phyloP scores from a whole-genome alignment of 2,797 vertebrate genomes.

The Chiroxiphia lanceolata region DNA sequence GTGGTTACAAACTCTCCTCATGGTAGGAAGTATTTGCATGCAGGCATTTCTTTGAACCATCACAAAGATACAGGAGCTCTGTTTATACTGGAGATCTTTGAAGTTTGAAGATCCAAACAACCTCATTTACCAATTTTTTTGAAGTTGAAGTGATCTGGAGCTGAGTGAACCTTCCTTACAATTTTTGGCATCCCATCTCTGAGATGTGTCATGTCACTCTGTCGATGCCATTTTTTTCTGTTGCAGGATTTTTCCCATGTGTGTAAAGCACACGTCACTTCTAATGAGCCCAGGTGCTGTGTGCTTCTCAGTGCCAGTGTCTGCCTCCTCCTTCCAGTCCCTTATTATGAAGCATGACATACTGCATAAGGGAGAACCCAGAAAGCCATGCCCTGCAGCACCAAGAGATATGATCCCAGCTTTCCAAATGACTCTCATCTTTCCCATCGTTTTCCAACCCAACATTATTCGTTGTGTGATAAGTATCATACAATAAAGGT shows the following conservation, averaged over 20 bases:
- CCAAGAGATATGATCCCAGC: neutral
- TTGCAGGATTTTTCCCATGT: neutral
- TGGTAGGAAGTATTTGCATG: neutral
- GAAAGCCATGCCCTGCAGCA: conserved; percentile 1
- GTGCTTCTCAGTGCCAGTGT: neutral
- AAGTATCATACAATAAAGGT: neutral
- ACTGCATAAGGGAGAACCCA: neutral
- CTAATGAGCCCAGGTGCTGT: neutral
- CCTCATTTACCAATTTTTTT: neutral
- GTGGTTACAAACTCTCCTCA: neutral
- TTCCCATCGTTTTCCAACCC: neutral
- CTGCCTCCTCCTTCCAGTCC: neutral
- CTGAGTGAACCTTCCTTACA: neutral
- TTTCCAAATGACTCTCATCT: neutral
- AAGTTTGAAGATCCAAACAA: neutral
- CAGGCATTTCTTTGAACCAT: neutral
- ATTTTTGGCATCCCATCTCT: neutral
- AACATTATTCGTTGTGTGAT: neutral
- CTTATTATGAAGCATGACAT: neutral
- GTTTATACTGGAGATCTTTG: neutral
- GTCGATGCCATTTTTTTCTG: fast-evolving
- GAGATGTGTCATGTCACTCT: neutral
- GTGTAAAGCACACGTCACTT: neutral
- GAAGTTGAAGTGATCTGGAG: neutral
- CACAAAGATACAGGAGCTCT: neutral